Evolutionary conservation across 2,888 invertebrate genomes (phyloP).

Genomic region (Macaria notata): DNA sequence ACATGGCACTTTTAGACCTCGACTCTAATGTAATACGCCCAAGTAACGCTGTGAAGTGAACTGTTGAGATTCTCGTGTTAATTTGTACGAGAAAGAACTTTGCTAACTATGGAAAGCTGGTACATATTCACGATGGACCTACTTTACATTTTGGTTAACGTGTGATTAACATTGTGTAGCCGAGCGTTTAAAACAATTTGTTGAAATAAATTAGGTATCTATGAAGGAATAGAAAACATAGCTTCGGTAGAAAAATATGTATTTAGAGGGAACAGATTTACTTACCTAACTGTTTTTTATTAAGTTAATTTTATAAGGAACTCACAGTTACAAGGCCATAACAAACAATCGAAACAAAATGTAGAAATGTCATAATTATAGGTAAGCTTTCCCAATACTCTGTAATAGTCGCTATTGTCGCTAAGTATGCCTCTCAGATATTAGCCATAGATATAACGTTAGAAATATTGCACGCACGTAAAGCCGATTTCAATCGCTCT

Average conservation of each 20-base stretch:
- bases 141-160: conserved; percentile 1
- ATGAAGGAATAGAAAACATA: too few species aligned
- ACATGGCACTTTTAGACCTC: conserved; percentile 13
- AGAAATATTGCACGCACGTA: conserved; percentile 32
- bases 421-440: too few species aligned
- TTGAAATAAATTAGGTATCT: too few species aligned
- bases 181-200: neutral
- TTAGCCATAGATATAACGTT: conserved; percentile 1
- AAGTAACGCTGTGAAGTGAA: conserved; percentile 11
- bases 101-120: conserved; percentile 33
- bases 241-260: too few species aligned
- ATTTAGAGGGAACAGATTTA: too few species aligned
- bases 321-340: too few species aligned
- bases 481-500: conserved; percentile 20
- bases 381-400: too few species aligned
- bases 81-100: conserved; percentile 30
- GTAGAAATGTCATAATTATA: too few species aligned
- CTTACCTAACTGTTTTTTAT: too few species aligned
- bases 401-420: too few species aligned
- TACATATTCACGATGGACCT: conserved; percentile 19
- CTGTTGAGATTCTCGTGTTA: conserved; percentile 30
- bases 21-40: conserved; percentile 17
- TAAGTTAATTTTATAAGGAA: too few species aligned
- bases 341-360: too few species aligned
- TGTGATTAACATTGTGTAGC: neutral